These are phyloP conservation scores for Scaptomyza polygonia DNA, from an alignment of 2,888 invertebrate genomes.

Conservation along the genomic window DNA sequence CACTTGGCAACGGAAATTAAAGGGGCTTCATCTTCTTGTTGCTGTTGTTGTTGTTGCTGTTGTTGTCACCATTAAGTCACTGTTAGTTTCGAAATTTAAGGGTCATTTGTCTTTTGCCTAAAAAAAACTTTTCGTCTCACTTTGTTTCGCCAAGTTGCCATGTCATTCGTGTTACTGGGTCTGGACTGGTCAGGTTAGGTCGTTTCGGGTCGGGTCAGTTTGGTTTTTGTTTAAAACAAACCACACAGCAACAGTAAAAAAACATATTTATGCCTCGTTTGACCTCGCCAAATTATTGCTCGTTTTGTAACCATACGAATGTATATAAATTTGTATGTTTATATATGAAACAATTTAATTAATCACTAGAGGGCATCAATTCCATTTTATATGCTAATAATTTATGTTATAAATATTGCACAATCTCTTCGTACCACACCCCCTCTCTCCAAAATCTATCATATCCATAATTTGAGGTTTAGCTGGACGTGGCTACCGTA, in stretches of 20 bases:
- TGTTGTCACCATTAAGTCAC: conserved; percentile 71
- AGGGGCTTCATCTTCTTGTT: conserved; percentile 67
- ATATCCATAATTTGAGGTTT: conserved; percentile 58
- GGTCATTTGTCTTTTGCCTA: conserved; percentile 79
- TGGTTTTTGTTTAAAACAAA: conserved; percentile 8
- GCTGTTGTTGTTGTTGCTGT: conserved; percentile 44
- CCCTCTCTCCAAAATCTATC: conserved; percentile 22
- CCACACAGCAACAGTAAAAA: conserved; percentile 39
- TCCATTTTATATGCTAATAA: conserved; percentile 90
- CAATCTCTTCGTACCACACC: conserved; percentile 32
- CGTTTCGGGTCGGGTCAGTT: neutral
- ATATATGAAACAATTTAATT: conserved; percentile 80
- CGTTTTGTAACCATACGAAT: conserved; percentile 4
- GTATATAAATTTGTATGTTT: conserved; percentile 70
- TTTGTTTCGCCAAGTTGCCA: conserved; percentile 72
- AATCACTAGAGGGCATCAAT: conserved; percentile 85
- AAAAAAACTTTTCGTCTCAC: conserved; percentile 68
- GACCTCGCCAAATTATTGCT: conserved; percentile 41
- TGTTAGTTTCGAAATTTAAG: conserved; percentile 75
- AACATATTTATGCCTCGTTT: neutral
- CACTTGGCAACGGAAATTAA: conserved; percentile 81
- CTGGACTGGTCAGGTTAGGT: conserved; percentile 3
- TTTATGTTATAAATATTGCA: conserved; percentile 85
- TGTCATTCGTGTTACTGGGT: conserved; percentile 55
- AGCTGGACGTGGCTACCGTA: conserved; percentile 16